Evolutionary conservation across 2,113 vertebrate genomes (phyloP).

Genomic region (Heterochromis multidens): DNA sequence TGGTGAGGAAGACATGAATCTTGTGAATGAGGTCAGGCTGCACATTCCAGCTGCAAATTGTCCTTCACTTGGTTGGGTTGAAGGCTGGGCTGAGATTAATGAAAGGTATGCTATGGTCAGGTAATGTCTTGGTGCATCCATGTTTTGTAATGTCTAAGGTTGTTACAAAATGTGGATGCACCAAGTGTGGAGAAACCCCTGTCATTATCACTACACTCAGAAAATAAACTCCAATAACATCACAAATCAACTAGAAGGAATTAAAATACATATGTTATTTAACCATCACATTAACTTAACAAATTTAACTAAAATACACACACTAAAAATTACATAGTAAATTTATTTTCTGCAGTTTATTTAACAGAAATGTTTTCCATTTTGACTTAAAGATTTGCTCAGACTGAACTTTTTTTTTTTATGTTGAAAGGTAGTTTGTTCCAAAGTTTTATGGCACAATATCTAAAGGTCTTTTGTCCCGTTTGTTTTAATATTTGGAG

Average conservation of each 20-base stretch:
- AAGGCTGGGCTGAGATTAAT: slow-evolving; percentile 49
- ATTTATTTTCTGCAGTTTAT: neutral
- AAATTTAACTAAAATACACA: neutral
- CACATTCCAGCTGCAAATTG: slow-evolving; percentile 2
- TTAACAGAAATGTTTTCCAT: neutral
- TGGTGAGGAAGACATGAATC: slow-evolving; percentile 34
- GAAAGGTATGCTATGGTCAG: neutral
- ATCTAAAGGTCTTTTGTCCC: no score
- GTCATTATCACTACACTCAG: neutral
- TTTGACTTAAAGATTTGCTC: neutral
- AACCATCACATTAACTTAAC: neutral
- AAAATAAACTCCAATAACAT: neutral
- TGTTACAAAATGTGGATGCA: no score
- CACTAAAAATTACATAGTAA: neutral
- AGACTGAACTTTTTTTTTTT: neutral
- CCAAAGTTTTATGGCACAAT: neutral
- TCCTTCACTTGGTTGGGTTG: slow-evolving; percentile 28
- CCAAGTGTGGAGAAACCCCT: no score
- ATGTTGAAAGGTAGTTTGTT: neutral
- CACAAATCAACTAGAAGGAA: neutral
- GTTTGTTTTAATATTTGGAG: no score
- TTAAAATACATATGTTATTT: neutral
- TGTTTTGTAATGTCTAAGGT: no score
- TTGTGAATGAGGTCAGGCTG: slow-evolving; percentile 33
- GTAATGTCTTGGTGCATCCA: neutral